Conservation (phyloP, 2,888 invertebrate species). For the Drosophila anomelani region DNA sequence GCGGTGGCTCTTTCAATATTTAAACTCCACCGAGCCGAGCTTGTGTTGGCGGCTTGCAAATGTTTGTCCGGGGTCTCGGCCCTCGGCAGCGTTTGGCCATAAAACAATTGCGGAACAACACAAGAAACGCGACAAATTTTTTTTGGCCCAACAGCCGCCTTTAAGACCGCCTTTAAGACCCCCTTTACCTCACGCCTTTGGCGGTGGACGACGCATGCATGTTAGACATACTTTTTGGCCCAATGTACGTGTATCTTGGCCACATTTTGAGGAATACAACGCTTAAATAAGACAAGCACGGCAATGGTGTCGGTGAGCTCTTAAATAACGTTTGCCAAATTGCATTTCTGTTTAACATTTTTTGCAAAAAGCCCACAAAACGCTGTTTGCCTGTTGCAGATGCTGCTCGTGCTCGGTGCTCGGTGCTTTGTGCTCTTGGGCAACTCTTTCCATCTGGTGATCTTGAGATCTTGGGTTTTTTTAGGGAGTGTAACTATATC, state of each 20-base stretch:
- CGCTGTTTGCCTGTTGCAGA: conserved; percentile 18
- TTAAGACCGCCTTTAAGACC: background rate
- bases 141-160: conserved; percentile 21
- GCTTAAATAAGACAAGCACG: conserved; percentile 28
- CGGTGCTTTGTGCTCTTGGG: conserved; percentile 10
- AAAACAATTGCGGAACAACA: conserved; percentile 72
- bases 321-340: conserved; percentile 44
- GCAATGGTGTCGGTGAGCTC: conserved; percentile 19
- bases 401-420: background rate
- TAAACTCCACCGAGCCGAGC: background rate
- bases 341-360: conserved; percentile 39
- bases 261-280: conserved; percentile 20
- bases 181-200: conserved; percentile 1
- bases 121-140: conserved; percentile 41
- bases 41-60: conserved; percentile 23
- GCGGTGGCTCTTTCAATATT: conserved; percentile 20
- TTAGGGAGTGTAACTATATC: background rate
- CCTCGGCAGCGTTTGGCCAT: conserved; percentile 35
- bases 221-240: conserved; percentile 22
- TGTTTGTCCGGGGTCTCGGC: conserved; percentile 29
- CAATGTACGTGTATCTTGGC: conserved; percentile 9
- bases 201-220: conserved; percentile 7
- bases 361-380: conserved; percentile 24
- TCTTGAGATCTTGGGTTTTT: background rate
- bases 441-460: conserved; percentile 3